Evolutionary conservation across 2,797 vertebrate genomes (phyloP), one percentile per base, ranked within the genome.

Genomic region (Catharus ustulatus): DNA sequence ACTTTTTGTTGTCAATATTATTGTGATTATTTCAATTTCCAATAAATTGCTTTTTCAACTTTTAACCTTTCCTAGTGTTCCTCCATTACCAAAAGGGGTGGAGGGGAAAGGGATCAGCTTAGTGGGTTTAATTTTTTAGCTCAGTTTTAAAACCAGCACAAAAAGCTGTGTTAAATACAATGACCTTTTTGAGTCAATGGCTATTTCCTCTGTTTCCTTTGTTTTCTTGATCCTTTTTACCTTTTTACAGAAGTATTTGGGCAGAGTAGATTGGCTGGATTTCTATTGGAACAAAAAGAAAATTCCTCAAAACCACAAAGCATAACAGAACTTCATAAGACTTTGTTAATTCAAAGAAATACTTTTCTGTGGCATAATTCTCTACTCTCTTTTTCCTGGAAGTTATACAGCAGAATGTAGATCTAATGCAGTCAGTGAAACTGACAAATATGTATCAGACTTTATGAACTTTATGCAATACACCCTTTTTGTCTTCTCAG

Each of bases 51-150:
- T 61, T 8, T 30, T 46, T 54, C 21, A 32, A 5, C 14, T 42
- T 55, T 18, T 36, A 42, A 9, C 34, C 14, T 78, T 34, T 78
- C 36, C 15, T 49, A 36, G 4, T 42, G 22, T 36, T 71, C 22
- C 15, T 71, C 15, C 5, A 2, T 43, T 32, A 57, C 23, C 0
- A 0, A 18, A 36, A 63, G 22, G 32, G 6, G 4, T 10, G 13
- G 15, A 11, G 17, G 24, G 10, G 10, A 8, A 55, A 78, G 11
- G 34, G 57, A 57, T 17, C 10, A 42, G 21, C 21, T 46, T 48
- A 21, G 18, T 6, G 4, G 30, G 8, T 78, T 63, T 43, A 55
- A 49, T 32, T 22, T 63, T 78, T 55, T 43, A 71, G 15, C 43
- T 57, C 0, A 0, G 10, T 63, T 86, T 71, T 63, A 55, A 63